phyloP scores from a whole-genome alignment of 1,140 invertebrate genomes.

The Panulirus ornatus region DNA sequence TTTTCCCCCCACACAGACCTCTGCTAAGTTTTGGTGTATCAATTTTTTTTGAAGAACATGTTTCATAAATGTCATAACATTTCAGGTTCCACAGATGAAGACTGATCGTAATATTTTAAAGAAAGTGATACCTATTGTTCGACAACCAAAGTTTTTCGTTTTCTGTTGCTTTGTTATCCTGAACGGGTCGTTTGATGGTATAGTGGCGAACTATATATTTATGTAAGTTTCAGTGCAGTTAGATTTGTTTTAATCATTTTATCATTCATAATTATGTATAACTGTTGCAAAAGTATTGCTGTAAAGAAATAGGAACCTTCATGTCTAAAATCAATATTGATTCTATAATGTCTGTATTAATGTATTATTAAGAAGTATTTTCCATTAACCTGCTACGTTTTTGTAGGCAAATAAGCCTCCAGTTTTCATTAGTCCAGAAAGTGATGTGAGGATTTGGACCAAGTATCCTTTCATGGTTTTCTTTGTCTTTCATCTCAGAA shows the following conservation, averaged over 20 bases:
- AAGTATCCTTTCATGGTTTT: neutral
- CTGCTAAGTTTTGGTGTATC: too few relatives aligned
- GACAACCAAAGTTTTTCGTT: conserved; percentile 47
- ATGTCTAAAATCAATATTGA: too few relatives aligned
- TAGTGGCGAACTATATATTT: conserved; percentile 34
- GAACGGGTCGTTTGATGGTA: conserved; percentile 35
- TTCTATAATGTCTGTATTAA: neutral
- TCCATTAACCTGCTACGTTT: too few relatives aligned
- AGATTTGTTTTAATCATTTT: too few relatives aligned
- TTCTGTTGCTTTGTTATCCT: conserved; percentile 61
- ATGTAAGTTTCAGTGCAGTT: conserved; percentile 27
- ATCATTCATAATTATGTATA: too few relatives aligned
- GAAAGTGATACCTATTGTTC: conserved; percentile 22
- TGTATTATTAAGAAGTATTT: neutral
- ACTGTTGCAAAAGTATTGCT: too few relatives aligned
- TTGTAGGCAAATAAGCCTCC: too few relatives aligned
- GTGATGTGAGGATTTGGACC: neutral
- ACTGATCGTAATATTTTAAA: conserved; percentile 13
- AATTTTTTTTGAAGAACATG: too few relatives aligned
- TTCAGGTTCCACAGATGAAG: conserved; percentile 49
- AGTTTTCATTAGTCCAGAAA: too few relatives aligned
- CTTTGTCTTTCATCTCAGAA: neutral
- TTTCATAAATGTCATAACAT: neutral
- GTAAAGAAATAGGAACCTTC: too few relatives aligned
- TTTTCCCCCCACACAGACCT: too few relatives aligned